Conservation (phyloP, 53 echinoderm and acorn worm genomes). For the Glandiceps talaboti region DNA sequence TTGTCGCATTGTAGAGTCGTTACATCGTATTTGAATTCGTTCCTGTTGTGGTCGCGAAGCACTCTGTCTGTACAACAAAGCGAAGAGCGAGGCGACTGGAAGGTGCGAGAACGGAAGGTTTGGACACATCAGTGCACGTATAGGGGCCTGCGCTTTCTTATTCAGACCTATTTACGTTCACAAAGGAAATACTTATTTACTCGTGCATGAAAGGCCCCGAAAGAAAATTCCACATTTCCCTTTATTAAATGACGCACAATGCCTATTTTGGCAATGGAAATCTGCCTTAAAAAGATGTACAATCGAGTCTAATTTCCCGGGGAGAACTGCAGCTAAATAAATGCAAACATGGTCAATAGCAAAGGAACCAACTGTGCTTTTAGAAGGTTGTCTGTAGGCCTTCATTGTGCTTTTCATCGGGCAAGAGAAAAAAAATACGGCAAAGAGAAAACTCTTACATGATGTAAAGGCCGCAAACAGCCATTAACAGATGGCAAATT, state of each 20-base stretch:
- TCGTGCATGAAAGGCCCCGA: not conserved
- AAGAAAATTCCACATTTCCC: not conserved
- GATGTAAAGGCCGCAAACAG: not conserved
- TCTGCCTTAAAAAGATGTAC: not conserved
- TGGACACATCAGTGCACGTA: not conserved
- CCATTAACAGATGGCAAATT: not conserved
- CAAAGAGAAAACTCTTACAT: not conserved
- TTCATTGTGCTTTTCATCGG: not conserved
- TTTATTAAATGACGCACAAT: not conserved
- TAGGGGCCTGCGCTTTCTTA: constrained; percentile 1
- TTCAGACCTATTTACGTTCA: not conserved
- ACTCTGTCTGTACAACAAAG: not conserved
- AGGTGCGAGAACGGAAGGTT: not conserved
- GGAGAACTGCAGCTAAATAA: too few species aligned
- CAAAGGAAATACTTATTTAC: not conserved
- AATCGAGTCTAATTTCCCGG: not conserved
- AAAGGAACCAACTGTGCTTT: not conserved
- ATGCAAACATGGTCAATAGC: not conserved
- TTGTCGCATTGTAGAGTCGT: not conserved
- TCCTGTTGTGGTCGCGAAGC: not conserved
- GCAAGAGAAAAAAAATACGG: not conserved
- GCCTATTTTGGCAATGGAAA: not conserved
- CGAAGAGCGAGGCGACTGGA: not conserved
- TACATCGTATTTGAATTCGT: not conserved
- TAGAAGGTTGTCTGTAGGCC: not conserved